Percentiles rank a stretch among this genome's conserved stretches.
These are phyloP conservation scores for Autographa gamma DNA, from an alignment of 2,888 invertebrate species.

Conservation along the genomic window DNA sequence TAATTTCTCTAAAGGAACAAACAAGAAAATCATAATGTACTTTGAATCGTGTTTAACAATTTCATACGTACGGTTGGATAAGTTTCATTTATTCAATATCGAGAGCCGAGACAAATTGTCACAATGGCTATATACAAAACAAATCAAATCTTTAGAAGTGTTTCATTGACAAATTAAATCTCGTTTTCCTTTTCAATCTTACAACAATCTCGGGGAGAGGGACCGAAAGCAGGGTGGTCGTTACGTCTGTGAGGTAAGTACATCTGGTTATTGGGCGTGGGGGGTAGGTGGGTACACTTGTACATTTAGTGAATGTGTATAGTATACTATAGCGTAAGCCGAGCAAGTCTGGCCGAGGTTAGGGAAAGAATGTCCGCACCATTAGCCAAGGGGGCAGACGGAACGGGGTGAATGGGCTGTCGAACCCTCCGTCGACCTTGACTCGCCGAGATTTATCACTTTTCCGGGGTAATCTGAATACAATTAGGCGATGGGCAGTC, in stretches of 20 bases:
- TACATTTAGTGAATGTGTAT: conserved; percentile 70
- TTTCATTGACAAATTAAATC: conserved; percentile 66
- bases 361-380: conserved; percentile 85
- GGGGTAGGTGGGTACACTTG: conserved; percentile 65
- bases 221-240: conserved; percentile 65
- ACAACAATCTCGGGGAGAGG: conserved; percentile 59
- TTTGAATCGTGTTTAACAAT: conserved; percentile 45
- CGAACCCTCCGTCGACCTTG: conserved; percentile 87
- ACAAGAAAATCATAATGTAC: conserved; percentile 39
- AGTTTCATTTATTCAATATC: conserved; percentile 46
- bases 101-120: conserved; percentile 53
- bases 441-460: conserved; percentile 86
- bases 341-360: conserved; percentile 77
- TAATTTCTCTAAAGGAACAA: conserved; percentile 26
- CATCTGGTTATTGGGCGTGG: conserved; percentile 63
- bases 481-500: conserved; percentile 83
- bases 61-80: conserved; percentile 50
- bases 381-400: conserved; percentile 84
- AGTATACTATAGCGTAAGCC: conserved; percentile 67
- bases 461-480: conserved; percentile 87
- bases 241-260: conserved; percentile 64
- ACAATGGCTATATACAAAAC: conserved; percentile 52
- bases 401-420: conserved; percentile 87
- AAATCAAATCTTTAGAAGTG: conserved; percentile 60
- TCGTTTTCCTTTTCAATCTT: conserved; percentile 65